A percentile compares a stretch with the other conserved stretches of the same genome.
Evolutionary conservation across 2,113 vertebrate species (phyloP).

Genomic region (Caretta caretta): DNA sequence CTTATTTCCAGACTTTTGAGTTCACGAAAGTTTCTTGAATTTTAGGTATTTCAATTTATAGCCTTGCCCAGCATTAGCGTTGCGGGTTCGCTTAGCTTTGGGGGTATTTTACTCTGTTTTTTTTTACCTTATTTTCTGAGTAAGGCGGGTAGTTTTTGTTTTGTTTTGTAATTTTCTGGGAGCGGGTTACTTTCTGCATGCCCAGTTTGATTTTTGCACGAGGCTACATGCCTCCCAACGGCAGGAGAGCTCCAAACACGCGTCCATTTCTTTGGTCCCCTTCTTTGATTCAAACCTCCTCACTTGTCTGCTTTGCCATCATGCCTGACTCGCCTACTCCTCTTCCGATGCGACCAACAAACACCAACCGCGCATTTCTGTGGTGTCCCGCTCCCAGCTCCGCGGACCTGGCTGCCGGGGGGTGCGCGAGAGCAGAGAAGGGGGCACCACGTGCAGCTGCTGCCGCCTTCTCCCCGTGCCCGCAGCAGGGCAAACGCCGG

Average conservation of each 20-base stretch:
- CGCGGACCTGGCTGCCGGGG: accelerated
- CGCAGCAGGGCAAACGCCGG: too few species aligned
- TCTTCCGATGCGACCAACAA: neutral
- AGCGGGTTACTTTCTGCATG: neutral
- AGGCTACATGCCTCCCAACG: neutral
- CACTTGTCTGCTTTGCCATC: neutral
- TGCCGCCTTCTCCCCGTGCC: too few species aligned
- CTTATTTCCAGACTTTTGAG: neutral
- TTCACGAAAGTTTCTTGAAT: neutral
- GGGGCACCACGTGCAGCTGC: too few species aligned
- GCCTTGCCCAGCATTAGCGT: neutral
- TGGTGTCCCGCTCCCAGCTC: accelerated
- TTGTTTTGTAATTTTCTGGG: neutral
- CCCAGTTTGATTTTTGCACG: too few species aligned
- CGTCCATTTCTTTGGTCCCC: neutral
- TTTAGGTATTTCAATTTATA: neutral
- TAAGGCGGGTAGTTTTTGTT: neutral
- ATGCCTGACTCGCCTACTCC: neutral
- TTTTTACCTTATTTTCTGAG: neutral
- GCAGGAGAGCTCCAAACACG: neutral
- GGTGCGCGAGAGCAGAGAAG: too few species aligned
- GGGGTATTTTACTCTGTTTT: neutral
- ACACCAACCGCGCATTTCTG: neutral
- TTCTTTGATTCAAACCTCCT: neutral
- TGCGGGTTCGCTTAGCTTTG: neutral